Conservation (phyloP, 64 coral and sea anemone genomes). For the Dendrophyllia cribrosa region DNA sequence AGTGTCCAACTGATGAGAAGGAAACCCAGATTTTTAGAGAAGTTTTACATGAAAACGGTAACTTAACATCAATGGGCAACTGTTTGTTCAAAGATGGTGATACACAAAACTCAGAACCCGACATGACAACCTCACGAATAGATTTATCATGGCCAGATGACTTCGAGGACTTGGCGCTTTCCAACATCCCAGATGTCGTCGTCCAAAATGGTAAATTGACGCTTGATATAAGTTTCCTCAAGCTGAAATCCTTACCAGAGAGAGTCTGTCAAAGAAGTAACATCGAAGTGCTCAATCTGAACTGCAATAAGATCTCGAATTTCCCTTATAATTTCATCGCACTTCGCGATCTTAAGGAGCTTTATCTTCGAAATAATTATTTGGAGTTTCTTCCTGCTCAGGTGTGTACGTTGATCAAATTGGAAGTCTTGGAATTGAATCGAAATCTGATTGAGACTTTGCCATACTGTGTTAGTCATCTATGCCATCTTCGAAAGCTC, state of each 20-base stretch:
- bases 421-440: conserved; percentile 88
- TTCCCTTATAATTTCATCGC: conserved; percentile 82
- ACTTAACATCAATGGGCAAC: conserved; percentile 1
- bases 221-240: conserved; percentile 70
- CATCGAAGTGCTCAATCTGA: conserved; percentile 64
- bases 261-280: conserved; percentile 54
- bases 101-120: neutral
- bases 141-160: conserved; percentile 71
- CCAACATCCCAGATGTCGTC: conserved; percentile 57
- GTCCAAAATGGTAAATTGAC: conserved; percentile 78
- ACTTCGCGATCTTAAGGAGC: conserved; percentile 81
- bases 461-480: conserved; percentile 79
- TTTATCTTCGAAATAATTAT: conserved; percentile 85
- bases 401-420: conserved; percentile 76
- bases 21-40: too few species aligned
- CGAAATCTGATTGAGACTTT: conserved; percentile 66
- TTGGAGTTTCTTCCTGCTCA: conserved; percentile 89
- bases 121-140: conserved; percentile 27
- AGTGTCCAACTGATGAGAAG: too few species aligned
- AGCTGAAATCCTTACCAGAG: conserved; percentile 65
- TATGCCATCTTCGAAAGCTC: conserved; percentile 67
- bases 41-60: too few species aligned
- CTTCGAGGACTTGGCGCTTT: conserved; percentile 38
- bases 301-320: conserved; percentile 83
- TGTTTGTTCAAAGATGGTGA: neutral